Evolutionary conservation across 2,888 invertebrate genomes (phyloP), one percentile per base, ranked within the genome.

Genomic region (Cancer borealis): DNA sequence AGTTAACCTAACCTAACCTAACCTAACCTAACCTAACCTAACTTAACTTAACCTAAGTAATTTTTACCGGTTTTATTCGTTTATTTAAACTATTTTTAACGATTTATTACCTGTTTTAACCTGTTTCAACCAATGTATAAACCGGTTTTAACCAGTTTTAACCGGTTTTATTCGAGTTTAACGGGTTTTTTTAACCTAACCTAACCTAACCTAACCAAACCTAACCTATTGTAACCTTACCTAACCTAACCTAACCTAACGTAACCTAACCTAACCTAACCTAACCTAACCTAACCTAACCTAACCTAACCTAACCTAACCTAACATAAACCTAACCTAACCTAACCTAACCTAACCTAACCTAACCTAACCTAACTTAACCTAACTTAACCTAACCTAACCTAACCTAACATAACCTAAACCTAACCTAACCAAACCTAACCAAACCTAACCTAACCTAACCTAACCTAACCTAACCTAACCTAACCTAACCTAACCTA

Each of bases 21-120:
- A 87, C 87, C 87, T 87, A 87, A 87, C 87, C 87, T 87, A 87
- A 87, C 87, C n/a, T n/a, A n/a, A n/a, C n/a, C n/a, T n/a, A n/a
- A n/a, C n/a, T n/a, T n/a, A n/a, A n/a, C n/a, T n/a, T n/a, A n/a
- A n/a, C n/a, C n/a, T n/a, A n/a, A n/a, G n/a, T n/a, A n/a, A n/a
- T n/a, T n/a, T n/a, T n/a, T n/a, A n/a, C n/a, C n/a, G n/a, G n/a
- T n/a, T n/a, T n/a, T n/a, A n/a, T n/a, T n/a, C n/a, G n/a, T n/a
- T n/a, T n/a, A n/a, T n/a, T n/a, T n/a, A n/a, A n/a, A n/a, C n/a
- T n/a, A n/a, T n/a, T n/a, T n/a, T n/a, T n/a, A n/a, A n/a, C n/a
- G n/a, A n/a, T n/a, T n/a, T n/a, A n/a, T n/a, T n/a, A n/a, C n/a
- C n/a, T n/a, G n/a, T n/a, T n/a, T n/a, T n/a, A n/a, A n/a, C n/a